Conservation (phyloP, 1,140 invertebrate genomes). For the Tetramorium alpestre region DNA sequence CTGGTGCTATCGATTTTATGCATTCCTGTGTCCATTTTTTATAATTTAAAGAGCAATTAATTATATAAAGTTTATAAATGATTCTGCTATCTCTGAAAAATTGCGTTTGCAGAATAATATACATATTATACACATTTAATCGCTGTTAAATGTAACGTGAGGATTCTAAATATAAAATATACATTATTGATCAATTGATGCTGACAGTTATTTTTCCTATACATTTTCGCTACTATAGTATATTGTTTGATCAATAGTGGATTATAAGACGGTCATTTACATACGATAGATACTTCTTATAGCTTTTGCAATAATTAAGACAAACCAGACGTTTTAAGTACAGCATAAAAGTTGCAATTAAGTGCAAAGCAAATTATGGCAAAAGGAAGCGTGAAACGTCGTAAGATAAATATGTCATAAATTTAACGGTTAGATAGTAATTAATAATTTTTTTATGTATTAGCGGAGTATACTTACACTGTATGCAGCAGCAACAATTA, state of each 20-base stretch:
- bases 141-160: slow-evolving; percentile 55
- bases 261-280: not conserved
- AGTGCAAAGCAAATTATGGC: slow-evolving; percentile 26
- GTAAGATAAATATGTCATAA: slow-evolving; percentile 53
- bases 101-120: slow-evolving; percentile 4
- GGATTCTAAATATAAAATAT: slow-evolving; percentile 52
- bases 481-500: not conserved
- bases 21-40: not conserved
- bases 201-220: slow-evolving; percentile 22
- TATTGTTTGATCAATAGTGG: slow-evolving; percentile 67
- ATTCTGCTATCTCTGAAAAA: not conserved
- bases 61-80: slow-evolving; percentile 38
- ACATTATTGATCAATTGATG: slow-evolving; percentile 23
- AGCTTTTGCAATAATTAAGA: not conserved
- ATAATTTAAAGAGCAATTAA: not conserved
- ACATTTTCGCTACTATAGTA: slow-evolving; percentile 36
- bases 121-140: slow-evolving; percentile 28
- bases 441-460: slow-evolving; percentile 29
- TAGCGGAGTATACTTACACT: slow-evolving; percentile 24
- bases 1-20: not conserved
- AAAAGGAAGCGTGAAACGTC: not conserved
- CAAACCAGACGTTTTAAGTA: not conserved
- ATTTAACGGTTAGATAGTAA: not conserved
- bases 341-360: not conserved
- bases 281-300: not conserved